These are phyloP conservation scores for Nymphalis io DNA, from an alignment of 1,140 invertebrate genomes.

Conservation along the genomic window DNA sequence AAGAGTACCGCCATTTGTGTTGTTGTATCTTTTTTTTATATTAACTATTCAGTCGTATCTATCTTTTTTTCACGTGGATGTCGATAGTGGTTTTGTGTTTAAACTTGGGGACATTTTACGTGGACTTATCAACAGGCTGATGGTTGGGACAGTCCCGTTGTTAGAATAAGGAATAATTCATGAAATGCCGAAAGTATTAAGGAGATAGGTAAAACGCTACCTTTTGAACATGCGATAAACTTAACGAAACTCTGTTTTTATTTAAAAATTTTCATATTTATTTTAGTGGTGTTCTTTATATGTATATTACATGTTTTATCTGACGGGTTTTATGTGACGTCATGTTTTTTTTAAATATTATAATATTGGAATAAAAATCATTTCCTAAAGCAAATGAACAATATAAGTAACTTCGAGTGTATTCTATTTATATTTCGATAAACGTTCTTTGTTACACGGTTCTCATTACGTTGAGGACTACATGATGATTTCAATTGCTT, in stretches of 20 bases:
- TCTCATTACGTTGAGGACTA: constrained; percentile 16
- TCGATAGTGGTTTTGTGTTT: too few relatives aligned
- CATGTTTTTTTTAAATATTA: too few relatives aligned
- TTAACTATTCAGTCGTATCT: too few relatives aligned
- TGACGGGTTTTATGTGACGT: too few relatives aligned
- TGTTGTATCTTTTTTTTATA: too few relatives aligned
- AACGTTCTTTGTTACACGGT: background rate
- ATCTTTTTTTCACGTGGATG: too few relatives aligned
- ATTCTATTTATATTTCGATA: background rate
- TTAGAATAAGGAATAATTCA: constrained; percentile 13
- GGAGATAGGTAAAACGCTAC: background rate
- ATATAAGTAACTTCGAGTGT: background rate
- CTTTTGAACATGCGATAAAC: background rate
- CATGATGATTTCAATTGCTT: constrained; percentile 22
- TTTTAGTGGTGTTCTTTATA: too few relatives aligned
- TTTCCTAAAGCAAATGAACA: background rate
- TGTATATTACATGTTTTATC: too few relatives aligned
- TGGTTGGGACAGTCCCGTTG: background rate
- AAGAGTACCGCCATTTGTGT: too few relatives aligned
- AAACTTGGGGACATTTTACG: background rate
- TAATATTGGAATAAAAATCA: too few relatives aligned
- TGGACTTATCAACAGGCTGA: background rate
- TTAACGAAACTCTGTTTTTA: background rate
- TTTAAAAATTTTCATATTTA: too few relatives aligned
- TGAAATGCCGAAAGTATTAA: constrained; percentile 5